Evolutionary conservation across 2,113 vertebrate genomes (phyloP).

Genomic region (cattle (Bos taurus)): DNA sequence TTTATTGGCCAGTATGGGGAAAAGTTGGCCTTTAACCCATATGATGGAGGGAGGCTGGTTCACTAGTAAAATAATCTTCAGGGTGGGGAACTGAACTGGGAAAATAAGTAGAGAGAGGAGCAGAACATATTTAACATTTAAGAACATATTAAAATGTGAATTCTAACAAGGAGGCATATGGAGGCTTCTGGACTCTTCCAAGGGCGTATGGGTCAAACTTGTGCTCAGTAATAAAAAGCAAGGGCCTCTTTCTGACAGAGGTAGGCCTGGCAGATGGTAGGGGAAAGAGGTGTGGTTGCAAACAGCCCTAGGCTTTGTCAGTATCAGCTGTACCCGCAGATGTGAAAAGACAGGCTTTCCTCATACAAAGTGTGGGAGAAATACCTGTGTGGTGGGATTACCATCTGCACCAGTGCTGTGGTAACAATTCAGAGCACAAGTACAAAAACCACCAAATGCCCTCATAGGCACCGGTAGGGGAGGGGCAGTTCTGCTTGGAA

Average conservation of each 20-base stretch:
- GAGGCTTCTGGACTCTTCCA: background rate
- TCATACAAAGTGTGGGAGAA: background rate
- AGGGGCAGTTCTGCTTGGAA: background rate
- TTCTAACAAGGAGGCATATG: background rate
- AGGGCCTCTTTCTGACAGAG: background rate
- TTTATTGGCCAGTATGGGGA: background rate
- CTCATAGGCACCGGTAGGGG: background rate
- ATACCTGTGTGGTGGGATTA: background rate
- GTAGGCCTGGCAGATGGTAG: background rate
- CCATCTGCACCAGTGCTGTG: background rate
- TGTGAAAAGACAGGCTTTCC: background rate
- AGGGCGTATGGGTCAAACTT: background rate
- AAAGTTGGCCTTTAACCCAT: background rate
- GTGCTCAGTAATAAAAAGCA: background rate
- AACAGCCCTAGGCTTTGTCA: constrained; percentile 42
- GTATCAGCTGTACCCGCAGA: constrained; percentile 4
- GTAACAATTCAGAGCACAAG: background rate
- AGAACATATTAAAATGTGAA: background rate
- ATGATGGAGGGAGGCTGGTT: background rate
- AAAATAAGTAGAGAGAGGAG: background rate
- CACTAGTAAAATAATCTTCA: background rate
- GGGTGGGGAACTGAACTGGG: background rate
- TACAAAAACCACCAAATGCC: background rate
- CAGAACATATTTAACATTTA: background rate
- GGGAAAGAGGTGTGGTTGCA: background rate